Percentiles rank a stretch among this genome's conserved stretches.
Conservation (phyloP, 2,113 vertebrate species). For the Oreotrochilus melanogaster region DNA sequence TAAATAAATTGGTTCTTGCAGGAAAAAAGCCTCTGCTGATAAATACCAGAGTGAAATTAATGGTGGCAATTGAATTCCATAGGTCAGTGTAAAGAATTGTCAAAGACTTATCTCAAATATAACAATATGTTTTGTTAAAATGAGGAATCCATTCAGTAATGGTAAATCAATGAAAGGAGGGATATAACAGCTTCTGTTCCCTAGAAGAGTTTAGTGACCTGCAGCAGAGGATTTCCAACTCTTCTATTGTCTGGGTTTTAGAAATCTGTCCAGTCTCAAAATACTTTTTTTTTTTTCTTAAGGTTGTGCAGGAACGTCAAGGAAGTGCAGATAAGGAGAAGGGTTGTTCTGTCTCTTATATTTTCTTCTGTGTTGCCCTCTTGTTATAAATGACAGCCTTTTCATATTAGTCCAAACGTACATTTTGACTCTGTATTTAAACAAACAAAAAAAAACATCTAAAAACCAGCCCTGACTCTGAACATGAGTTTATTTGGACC, state of each 20-base stretch:
- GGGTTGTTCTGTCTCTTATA: neutral
- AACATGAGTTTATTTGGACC: neutral
- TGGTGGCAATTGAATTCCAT: constrained; percentile 61
- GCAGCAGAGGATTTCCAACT: neutral
- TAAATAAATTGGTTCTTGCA: constrained; percentile 68
- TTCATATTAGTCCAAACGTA: neutral
- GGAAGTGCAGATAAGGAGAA: neutral
- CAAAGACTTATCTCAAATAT: constrained; percentile 37
- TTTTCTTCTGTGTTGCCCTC: neutral
- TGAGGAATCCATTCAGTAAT: constrained; percentile 32
- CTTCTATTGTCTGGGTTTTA: neutral
- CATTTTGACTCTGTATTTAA: neutral
- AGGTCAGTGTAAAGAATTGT: constrained; percentile 38
- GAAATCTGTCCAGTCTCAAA: neutral
- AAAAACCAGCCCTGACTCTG: neutral
- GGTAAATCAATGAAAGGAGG: constrained; percentile 13
- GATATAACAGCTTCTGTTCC: neutral
- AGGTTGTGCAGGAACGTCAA: neutral
- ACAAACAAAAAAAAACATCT: neutral
- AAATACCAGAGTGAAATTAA: constrained; percentile 66
- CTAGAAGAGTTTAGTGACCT: neutral
- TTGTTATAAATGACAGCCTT: neutral
- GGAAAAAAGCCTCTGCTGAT: constrained; percentile 55
- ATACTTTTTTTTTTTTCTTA: neutral
- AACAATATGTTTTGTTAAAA: constrained; percentile 39